Evolutionary conservation across 2,797 vertebrate genomes (phyloP).

Genomic region (Pelochelys cantorii): DNA sequence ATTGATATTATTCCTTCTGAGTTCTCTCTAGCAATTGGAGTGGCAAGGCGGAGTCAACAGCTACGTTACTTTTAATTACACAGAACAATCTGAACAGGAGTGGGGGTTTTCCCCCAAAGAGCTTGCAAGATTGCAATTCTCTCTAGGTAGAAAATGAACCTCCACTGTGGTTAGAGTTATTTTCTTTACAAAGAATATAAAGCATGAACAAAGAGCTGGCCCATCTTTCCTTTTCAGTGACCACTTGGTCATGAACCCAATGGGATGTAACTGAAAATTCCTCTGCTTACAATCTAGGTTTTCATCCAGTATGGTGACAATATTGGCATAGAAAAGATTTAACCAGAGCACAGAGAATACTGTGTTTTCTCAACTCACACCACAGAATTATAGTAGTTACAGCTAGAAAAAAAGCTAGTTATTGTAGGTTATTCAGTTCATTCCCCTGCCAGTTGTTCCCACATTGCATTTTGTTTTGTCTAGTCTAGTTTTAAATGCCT

Average conservation of each 20-base stretch:
- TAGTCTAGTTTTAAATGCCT: background rate
- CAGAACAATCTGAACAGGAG: background rate
- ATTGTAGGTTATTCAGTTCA: background rate
- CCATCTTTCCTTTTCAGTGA: background rate
- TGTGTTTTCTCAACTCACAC: background rate
- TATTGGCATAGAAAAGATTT: background rate
- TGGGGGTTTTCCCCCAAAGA: background rate
- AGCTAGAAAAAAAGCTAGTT: background rate
- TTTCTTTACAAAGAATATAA: slow-evolving; percentile 13
- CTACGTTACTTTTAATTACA: background rate
- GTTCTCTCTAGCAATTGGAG: background rate
- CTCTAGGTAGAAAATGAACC: background rate
- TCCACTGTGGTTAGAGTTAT: background rate
- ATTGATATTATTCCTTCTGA: background rate
- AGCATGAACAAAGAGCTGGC: background rate
- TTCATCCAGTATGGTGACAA: background rate
- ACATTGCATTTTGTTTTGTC: background rate
- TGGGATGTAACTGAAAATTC: too few relatives aligned
- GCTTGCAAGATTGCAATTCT: background rate
- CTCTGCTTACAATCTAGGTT: background rate
- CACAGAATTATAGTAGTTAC: background rate
- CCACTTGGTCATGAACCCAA: background rate
- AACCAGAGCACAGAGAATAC: background rate
- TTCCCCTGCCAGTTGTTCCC: background rate
- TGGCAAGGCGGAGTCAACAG: background rate